Evolutionary conservation across 2,888 invertebrate species (phyloP), one percentile per base, ranked within the genome.

Genomic region (Aricia artaxerxes): DNA sequence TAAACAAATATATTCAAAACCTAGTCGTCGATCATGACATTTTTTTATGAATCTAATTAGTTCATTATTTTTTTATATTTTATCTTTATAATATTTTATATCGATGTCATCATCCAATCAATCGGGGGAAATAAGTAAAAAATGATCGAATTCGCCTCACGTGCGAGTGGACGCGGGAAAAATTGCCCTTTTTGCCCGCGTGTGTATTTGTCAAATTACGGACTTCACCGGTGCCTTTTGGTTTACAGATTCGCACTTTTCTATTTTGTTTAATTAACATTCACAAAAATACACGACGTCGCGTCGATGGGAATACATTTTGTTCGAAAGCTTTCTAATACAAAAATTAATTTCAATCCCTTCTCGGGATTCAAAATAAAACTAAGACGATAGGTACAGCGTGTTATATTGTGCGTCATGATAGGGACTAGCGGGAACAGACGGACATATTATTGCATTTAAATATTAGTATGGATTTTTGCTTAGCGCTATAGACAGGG

Each of bases 141-240:
- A 90, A 90, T 88, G 88, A 92, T 91, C 87, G 90, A 85, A 92
- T 92, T 92, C 92, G 84, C 86, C 90, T 91, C 93, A 93, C 93
- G 93, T 90, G 84, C 88, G 86, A 86, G 84, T 86, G 85, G 85
- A 84, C 85, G 85, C 78, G 77, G 57, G 80, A 87, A 90, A 89
- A 88, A 87, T 86, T 86, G 84, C 85, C 86, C 86, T 90, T 91
- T 89, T 87, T 86, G 87, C 83, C 86, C 83, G 83, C 81, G 85
- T 86, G 89, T 90, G 89, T 83, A 82, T 82, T 83, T 82, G 82
- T 79, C 77, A 82, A 83, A 82, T 84, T 82, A 81, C 82, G 79
- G 81, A 81, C 82, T 78, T 57, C 82, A 77, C 79, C 79, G 82
- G 57, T 78, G 81, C 81, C 86, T 81, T 83, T 80, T 81, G 81